Conservation (phyloP, 2,113 vertebrate species). For the Thinocorus orbignyianus region DNA sequence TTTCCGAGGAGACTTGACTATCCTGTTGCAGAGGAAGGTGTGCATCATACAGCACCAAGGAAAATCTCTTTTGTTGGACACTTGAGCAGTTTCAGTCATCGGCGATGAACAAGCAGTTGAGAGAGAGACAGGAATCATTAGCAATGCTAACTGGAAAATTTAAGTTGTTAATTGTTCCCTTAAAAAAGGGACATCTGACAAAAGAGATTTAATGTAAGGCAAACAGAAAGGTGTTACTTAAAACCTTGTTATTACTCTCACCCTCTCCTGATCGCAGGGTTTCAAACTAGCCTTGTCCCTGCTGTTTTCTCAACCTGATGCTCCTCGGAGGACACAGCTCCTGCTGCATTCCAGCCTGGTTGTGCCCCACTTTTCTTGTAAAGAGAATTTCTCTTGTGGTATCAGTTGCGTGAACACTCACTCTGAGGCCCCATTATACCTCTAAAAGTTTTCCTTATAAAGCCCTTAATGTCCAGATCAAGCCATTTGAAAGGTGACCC, state of each 20-base stretch:
- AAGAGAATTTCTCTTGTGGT: not conserved
- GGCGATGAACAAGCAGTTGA: not conserved
- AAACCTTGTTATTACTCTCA: not conserved
- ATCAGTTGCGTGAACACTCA: not conserved
- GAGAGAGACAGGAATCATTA: not conserved
- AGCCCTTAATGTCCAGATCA: not conserved
- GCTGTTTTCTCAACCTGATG: not conserved
- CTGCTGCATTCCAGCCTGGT: not conserved
- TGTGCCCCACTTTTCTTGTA: not conserved
- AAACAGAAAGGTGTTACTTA: not conserved
- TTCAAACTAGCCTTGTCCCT: not conserved
- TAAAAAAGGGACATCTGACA: not conserved
- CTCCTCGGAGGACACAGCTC: not conserved
- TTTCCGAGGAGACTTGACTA: not conserved
- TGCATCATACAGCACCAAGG: not conserved
- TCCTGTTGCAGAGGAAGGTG: not conserved
- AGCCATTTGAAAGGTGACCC: not conserved
- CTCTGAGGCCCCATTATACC: not conserved
- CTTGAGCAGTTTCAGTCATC: not conserved
- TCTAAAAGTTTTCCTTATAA: not conserved
- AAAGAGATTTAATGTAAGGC: not conserved
- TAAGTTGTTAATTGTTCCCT: not conserved
- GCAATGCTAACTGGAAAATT: not conserved
- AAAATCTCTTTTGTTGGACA: not conserved
- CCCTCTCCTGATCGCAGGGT: not conserved